Conservation (phyloP, 2,888 invertebrate genomes). For the Mystacides longicornis region DNA sequence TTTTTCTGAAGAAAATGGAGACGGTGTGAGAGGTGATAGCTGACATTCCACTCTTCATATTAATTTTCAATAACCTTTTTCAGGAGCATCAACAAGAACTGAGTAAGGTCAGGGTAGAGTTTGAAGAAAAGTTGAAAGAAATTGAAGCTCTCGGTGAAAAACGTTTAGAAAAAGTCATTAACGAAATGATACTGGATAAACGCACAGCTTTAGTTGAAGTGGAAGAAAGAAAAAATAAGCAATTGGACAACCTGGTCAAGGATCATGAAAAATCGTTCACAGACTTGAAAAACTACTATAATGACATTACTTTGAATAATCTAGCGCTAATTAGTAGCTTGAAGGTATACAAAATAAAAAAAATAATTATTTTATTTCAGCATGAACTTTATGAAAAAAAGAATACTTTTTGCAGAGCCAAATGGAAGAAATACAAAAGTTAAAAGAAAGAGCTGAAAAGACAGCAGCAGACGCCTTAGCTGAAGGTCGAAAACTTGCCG, state of each 20-base stretch:
- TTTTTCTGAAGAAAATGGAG: no score
- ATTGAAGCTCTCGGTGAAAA: constrained; percentile 59
- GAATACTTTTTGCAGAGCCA: constrained; percentile 30
- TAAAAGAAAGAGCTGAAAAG: constrained; percentile 72
- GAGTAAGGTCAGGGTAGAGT: constrained; percentile 48
- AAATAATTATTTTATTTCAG: not conserved
- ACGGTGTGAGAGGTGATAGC: no score
- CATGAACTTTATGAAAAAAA: no score
- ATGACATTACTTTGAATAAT: constrained; percentile 90
- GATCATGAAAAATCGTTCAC: constrained; percentile 80
- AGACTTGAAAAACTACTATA: constrained; percentile 91
- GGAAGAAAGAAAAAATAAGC: constrained; percentile 85
- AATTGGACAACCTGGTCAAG: constrained; percentile 69
- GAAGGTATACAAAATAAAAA: constrained; percentile 49
- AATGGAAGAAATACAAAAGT: constrained; percentile 68
- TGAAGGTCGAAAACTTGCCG: constrained; percentile 66
- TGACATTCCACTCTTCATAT: no score
- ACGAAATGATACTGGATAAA: constrained; percentile 65
- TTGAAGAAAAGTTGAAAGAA: constrained; percentile 46
- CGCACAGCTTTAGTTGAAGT: constrained; percentile 81
- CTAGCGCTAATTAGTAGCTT: constrained; percentile 82
- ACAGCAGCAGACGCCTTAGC: constrained; percentile 54
- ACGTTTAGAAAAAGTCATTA: constrained; percentile 62
- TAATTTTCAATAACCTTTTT: no score
- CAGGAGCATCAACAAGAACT: constrained; percentile 63